Evolutionary conservation across 2,113 vertebrate species (phyloP).

Genomic region (Prolemur simus): DNA sequence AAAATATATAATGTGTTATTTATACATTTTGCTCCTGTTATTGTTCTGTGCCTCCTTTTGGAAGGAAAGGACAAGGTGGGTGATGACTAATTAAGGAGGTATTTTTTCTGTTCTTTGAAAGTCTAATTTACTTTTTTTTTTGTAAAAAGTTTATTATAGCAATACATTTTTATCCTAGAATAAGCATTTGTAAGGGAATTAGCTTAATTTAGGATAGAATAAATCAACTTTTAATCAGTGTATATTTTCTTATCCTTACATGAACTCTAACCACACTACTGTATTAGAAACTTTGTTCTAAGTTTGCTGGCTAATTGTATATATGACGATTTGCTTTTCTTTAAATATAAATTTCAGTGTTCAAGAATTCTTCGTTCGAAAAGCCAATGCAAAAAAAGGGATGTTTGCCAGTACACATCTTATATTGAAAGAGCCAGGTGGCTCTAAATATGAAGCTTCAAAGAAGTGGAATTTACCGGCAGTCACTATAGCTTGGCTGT

Average conservation of each 20-base stretch:
- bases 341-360: slow-evolving; percentile 85
- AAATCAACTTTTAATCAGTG: background rate
- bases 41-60: background rate
- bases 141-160: background rate
- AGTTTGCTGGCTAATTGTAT: background rate
- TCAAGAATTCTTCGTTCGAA: slow-evolving; percentile 97
- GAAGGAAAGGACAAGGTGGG: background rate
- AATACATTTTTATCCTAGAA: slow-evolving; percentile 26
- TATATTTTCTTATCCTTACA: slow-evolving; percentile 11
- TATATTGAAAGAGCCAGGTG: slow-evolving; percentile 89
- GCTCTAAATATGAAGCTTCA: slow-evolving; percentile 96
- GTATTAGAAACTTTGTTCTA: slow-evolving; percentile 25
- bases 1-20: background rate
- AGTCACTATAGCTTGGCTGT: slow-evolving; percentile 91
- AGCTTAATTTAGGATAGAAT: background rate
- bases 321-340: slow-evolving; percentile 41
- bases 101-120: background rate
- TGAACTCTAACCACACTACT: background rate
- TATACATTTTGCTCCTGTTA: background rate
- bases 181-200: background rate
- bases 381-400: slow-evolving; percentile 91
- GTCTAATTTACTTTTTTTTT: background rate
- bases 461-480: slow-evolving; percentile 96
- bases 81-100: background rate
- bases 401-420: slow-evolving; percentile 97